Base-by-base conservation (phyloP, 2,888 invertebrate genomes). In the Callyntrura sp. region DNA sequence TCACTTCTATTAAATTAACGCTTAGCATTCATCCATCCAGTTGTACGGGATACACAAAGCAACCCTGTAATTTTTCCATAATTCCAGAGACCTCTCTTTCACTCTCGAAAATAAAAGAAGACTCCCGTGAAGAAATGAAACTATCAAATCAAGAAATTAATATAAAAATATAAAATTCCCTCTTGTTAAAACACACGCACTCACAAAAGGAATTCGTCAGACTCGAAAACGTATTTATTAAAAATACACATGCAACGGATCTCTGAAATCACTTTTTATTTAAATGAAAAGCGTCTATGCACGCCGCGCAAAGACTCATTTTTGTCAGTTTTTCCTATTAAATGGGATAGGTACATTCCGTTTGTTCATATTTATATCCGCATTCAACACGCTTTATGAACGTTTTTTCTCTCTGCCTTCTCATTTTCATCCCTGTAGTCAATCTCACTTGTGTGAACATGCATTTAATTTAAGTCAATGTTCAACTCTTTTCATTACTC, bases 381-480 rank as follows among this genome's bases (percentile, higher is more conserved):
- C n/a, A 68, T 12, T 68, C 68, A 68, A 35, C 68, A 68, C 35
- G 14, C 35, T 68, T 68, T 62, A 68, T 68, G 68, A 68, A 68
- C 35, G 35, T 70, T 65, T 55, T n/a, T n/a, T n/a, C n/a, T n/a
- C n/a, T n/a, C n/a, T 68, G 81, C 73, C 82, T 76, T 76, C 79
- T 89, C 79, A 85, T 90, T 90, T 90, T 65, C 70, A 70, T 82
- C 48, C 76, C 83, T 76, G 55, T 81, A 82, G 48, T 76, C 76
- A 73, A 73, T 90, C 85, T 90, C 85, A 84, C 60, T 89, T 78
- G 23, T n/a, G n/a, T 83, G 68, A 82, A 85, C 79, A 81, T 90
- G 70, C 85, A 81, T 90, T 90, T 85, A 85, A 90, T 90, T 90
- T 83, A 82, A 83, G 60, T 88, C 73, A 48, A 87, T 87, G 81